A percentile compares a stretch with the other conserved stretches of the same genome.
Conservation (phyloP, 2,113 vertebrate genomes). For the Podarcis raffonei region DNA sequence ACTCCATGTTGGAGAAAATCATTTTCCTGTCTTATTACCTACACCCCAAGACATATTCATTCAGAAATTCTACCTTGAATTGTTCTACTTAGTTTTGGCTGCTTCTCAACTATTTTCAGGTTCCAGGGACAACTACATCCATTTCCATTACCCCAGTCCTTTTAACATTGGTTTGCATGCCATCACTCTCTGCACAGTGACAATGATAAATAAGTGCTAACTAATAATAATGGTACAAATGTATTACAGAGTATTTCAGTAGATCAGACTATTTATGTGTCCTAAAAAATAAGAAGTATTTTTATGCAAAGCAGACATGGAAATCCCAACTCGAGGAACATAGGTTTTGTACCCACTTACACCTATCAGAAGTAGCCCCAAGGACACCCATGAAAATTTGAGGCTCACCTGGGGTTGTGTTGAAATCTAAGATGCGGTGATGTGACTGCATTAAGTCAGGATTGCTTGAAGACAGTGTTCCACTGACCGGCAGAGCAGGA, state of each 20-base stretch:
- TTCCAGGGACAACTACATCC: not conserved
- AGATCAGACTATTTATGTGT: not conserved
- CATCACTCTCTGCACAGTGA: not conserved
- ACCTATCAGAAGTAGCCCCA: not conserved
- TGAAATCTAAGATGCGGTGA: slow-evolving; percentile 97
- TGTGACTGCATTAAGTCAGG: slow-evolving; percentile 95
- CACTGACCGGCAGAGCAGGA: slow-evolving; percentile 91
- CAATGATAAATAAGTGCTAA: not conserved
- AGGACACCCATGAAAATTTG: rapidly evolving
- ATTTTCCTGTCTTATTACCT: not conserved
- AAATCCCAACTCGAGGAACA: not conserved
- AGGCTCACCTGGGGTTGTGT: slow-evolving; percentile 88
- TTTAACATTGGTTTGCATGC: not conserved
- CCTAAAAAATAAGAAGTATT: not conserved
- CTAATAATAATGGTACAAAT: not conserved
- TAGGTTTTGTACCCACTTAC: not conserved
- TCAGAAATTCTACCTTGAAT: not conserved
- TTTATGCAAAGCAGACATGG: not conserved
- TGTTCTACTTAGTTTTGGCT: too few species aligned
- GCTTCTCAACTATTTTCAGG: not conserved
- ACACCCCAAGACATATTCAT: not conserved
- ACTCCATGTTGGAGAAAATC: not conserved
- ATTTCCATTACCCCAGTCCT: not conserved
- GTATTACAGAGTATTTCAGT: not conserved
- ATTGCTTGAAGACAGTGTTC: slow-evolving; percentile 95